Evolutionary conservation across 2,797 vertebrate genomes (phyloP), one percentile per base, ranked within the genome.

Genomic region (Pangasius djambal): DNA sequence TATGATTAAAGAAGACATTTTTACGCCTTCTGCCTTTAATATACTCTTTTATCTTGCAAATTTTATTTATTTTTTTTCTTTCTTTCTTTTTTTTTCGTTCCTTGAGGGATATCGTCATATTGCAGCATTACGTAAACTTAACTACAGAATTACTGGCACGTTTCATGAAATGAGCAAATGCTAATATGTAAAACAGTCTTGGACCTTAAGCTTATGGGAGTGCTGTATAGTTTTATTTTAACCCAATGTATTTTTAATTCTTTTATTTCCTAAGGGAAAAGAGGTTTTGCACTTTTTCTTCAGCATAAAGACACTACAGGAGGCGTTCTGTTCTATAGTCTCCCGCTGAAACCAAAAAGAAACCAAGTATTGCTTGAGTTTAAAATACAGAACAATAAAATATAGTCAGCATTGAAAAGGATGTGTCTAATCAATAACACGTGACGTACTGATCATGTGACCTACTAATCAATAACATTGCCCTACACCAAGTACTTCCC

Each of bases 1-100:
- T 28, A 57, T 82, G 52, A 89, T 88, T 88, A 88, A 63, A 72
- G 87, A 55, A 63, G n/a, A 82, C 63, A 55, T 44, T 75, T 78
- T 63, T 65, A 57, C n/a, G 69, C 52, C 20, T 50, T 28, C 16
- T 61, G 25, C 74, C 16, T 79, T 85, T 79, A 85, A 61, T 72
- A 48, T 48, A n/a, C 34, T 77, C 57, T 87, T 86, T 87, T 83
- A 87, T 89, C 31, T 83, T 34, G 48, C 18, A n/a, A 65, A 83
- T 83, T 25, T 59, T 48, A 16, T 67, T 50, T 69, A 6, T n/a
- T 44, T 16, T 22, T 31, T 40, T 75, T 40, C 13, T 67, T 20
- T 9, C 28, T n/a, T n/a, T 40, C 70, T 4, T 31, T 15, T 69
- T 16, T 7, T 40, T 40, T 65, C 63, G 28, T 28, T 81, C 20